These are phyloP conservation scores for Pseudopleuronectes americanus DNA, from an alignment of 2,797 vertebrate species.

Conservation along the genomic window DNA sequence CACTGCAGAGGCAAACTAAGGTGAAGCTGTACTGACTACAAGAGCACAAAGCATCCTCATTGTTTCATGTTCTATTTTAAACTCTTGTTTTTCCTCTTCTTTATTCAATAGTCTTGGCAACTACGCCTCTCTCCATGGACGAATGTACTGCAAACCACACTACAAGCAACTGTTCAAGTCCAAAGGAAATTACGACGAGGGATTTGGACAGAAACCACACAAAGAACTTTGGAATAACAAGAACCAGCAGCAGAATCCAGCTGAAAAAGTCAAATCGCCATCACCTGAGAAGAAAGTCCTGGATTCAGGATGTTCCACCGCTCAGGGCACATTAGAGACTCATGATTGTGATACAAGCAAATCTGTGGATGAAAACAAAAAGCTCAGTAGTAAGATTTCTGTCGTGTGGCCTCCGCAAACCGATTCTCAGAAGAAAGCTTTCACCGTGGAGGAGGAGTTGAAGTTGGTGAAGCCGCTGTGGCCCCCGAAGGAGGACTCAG, in stretches of 20 bases:
- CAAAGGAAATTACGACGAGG: slow-evolving; percentile 99
- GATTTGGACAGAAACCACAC: slow-evolving; percentile 96
- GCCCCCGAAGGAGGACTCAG: slow-evolving; percentile 86
- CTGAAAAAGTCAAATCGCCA: slow-evolving; percentile 73
- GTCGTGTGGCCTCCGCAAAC: slow-evolving; percentile 92
- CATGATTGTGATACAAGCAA: slow-evolving; percentile 51
- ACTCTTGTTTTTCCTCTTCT: neutral
- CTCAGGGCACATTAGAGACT: slow-evolving; percentile 40
- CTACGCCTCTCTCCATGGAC: slow-evolving; percentile 98
- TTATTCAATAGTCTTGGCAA: slow-evolving; percentile 89
- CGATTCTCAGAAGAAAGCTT: slow-evolving; percentile 86
- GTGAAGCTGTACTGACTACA: slow-evolving; percentile 71
- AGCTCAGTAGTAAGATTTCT: slow-evolving; percentile 87
- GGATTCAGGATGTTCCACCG: slow-evolving; percentile 59
- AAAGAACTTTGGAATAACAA: slow-evolving; percentile 92
- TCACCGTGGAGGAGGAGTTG: slow-evolving; percentile 85
- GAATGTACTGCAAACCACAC: slow-evolving; percentile 98
- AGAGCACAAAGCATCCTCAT: neutral
- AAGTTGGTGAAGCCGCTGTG: slow-evolving; percentile 90
- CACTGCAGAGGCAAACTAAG: slow-evolving; percentile 94
- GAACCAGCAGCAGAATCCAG: slow-evolving; percentile 69
- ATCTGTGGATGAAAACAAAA: slow-evolving; percentile 81
- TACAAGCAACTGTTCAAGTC: slow-evolving; percentile 98
- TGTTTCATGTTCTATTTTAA: neutral
- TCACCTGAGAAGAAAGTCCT: slow-evolving; percentile 68